Evolutionary conservation across 2,113 vertebrate genomes (phyloP).

Genomic region (Microcebus murinus): DNA sequence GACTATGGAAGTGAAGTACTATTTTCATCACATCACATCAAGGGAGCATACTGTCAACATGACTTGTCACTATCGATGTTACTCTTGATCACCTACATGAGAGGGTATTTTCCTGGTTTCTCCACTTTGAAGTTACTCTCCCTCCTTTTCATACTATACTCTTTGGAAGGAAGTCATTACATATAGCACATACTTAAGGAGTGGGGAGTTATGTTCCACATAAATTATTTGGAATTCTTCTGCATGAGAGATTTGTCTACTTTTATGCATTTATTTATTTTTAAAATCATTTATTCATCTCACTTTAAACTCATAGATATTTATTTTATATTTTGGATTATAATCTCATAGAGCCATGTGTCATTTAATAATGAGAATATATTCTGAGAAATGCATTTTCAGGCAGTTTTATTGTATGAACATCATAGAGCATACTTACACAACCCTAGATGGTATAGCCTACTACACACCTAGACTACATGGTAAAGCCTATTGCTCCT

Average conservation of each 20-base stretch:
- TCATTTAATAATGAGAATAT: not conserved
- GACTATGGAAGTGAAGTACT: not conserved
- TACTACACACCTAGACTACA: not conserved
- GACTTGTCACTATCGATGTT: not conserved
- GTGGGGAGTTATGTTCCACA: not conserved
- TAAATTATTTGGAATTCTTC: not conserved
- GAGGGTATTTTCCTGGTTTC: not conserved
- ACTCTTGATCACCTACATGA: not conserved
- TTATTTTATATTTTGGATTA: not conserved
- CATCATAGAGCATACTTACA: not conserved
- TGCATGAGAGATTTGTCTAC: not conserved
- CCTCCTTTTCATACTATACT: not conserved
- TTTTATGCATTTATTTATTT: not conserved
- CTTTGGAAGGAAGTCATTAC: not conserved
- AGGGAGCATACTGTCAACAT: not conserved
- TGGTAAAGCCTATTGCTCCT: no score
- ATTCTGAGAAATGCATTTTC: not conserved
- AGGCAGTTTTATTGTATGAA: not conserved
- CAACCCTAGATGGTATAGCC: not conserved
- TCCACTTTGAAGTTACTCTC: not conserved
- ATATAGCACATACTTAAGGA: not conserved
- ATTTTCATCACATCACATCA: not conserved
- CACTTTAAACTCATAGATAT: not conserved
- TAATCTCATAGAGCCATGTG: not conserved
- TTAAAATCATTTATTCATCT: not conserved